Evolutionary conservation across 2,797 vertebrate genomes (phyloP), one percentile per base, ranked within the genome.

Genomic region (Meriones psammophilus): DNA sequence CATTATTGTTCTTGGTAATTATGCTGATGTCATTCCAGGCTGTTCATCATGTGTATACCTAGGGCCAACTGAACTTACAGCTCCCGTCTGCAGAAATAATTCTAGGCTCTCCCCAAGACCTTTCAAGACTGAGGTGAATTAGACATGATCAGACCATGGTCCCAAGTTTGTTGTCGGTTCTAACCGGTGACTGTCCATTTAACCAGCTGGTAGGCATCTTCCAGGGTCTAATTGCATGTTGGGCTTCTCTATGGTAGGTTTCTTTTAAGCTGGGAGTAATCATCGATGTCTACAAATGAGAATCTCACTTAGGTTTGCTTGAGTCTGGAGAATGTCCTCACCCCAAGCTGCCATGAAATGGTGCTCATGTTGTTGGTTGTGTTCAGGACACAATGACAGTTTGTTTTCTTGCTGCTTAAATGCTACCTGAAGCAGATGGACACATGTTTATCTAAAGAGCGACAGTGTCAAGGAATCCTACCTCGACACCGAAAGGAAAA

Each of bases 401-500:
- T 94, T 96, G 39, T 64, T 66, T 96, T 62, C 95, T 3, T 87
- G 1, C 28, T 17, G 26, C 13, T n/a, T 14, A 58, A 30, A 54
- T 91, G 54, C 10, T 74, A 50, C 3, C 24, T 77, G 10, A 26
- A 1, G 0, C 3, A 0, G 12, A 54, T 60, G 74, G 93, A 10
- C 71, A 95, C 74, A 28, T 64, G 86, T 85, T 96, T 0, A 0
- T 88, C 66, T 74, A 86, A 76, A 36, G 56, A 50, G 62, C 15
- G 10, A 22, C 36, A 13, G 30, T 14, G 36, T 89, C 8, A 46
- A 79, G 64, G 92, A 78, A 74, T 78, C 71, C 33, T 91, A 91
- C 42, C 14, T 96, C 91, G 8, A 3, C 91, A 54, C 22, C 60
- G 80, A 18, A 96, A 91, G 58, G 91, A 97, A 97, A 94, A 20